Conservation (phyloP, 2,797 vertebrate genomes). For the Danio kyathit region DNA sequence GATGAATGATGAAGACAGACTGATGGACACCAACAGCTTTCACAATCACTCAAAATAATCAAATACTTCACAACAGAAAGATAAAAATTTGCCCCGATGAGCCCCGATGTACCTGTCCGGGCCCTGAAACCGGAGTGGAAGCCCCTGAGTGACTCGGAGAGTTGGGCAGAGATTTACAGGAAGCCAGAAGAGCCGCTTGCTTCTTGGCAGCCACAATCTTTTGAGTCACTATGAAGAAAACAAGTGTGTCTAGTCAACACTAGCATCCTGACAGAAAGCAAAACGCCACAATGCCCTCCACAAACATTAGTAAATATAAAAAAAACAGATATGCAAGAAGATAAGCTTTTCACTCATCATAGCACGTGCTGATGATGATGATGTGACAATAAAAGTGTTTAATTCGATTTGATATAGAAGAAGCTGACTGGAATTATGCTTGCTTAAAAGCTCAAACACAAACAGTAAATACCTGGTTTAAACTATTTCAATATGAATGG, state of each 20-base stretch:
- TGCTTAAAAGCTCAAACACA: too few species aligned
- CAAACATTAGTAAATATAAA: too few species aligned
- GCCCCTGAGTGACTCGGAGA: constrained; percentile 92
- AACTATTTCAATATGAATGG: too few species aligned
- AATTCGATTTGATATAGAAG: too few species aligned
- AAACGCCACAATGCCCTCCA: not conserved
- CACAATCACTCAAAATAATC: constrained; percentile 4
- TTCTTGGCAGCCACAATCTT: constrained; percentile 89
- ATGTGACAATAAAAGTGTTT: too few species aligned
- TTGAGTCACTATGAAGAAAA: constrained; percentile 83
- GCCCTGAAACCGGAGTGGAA: constrained; percentile 86
- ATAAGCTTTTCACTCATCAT: too few species aligned
- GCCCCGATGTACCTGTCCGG: constrained; percentile 79
- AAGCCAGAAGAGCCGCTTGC: constrained; percentile 88
- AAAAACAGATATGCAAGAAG: too few species aligned
- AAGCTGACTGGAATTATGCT: too few species aligned
- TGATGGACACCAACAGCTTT: constrained; percentile 9
- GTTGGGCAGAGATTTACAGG: constrained; percentile 95
- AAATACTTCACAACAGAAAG: not conserved
- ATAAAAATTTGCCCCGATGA: not conserved
- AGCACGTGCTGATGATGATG: too few species aligned
- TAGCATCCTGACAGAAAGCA: not conserved
- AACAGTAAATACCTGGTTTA: too few species aligned
- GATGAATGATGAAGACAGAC: not conserved
- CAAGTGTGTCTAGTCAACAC: constrained; percentile 38